These are phyloP conservation scores for Nyleta sp. DNA, from an alignment of 2,888 invertebrate species.

Conservation along the genomic window DNA sequence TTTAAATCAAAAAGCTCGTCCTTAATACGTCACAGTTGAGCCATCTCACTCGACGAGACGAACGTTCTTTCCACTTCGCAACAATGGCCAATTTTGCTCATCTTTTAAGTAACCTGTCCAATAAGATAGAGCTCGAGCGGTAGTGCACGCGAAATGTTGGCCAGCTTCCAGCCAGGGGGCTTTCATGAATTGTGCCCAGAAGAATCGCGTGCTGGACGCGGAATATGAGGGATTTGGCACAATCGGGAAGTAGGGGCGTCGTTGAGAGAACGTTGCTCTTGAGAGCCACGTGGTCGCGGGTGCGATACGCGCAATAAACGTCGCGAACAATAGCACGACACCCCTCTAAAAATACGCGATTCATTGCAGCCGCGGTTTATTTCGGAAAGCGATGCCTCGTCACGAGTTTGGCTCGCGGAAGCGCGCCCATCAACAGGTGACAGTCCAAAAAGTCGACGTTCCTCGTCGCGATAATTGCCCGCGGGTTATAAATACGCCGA, in stretches of 20 bases:
- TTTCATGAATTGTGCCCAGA: conserved; percentile 48
- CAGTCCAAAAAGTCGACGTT: no score
- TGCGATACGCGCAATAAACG: conserved; percentile 33
- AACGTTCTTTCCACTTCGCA: background rate
- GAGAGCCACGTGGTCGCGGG: conserved; percentile 27
- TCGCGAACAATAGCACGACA: conserved; percentile 44
- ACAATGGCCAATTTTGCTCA: conserved; percentile 15
- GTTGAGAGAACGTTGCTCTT: conserved; percentile 52
- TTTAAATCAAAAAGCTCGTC: no score
- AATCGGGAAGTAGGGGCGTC: conserved; percentile 24
- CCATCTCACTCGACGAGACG: no score
- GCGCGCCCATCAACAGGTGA: conserved; percentile 71
- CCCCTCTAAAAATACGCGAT: conserved; percentile 61
- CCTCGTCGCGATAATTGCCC: no score
- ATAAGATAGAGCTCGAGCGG: conserved; percentile 12
- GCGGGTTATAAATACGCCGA: no score
- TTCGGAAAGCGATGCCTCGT: conserved; percentile 63
- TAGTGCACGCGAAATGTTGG: conserved; percentile 30
- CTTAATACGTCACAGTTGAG: no score
- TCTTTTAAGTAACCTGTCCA: conserved; percentile 34
- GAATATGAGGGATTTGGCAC: conserved; percentile 51
- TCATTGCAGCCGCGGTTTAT: conserved; percentile 68
- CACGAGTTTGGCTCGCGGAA: conserved; percentile 56
- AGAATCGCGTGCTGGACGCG: conserved; percentile 30
- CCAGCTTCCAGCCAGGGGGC: conserved; percentile 24